phyloP scores from a whole-genome alignment of 2,113 vertebrate genomes.

The Pelodiscus sinensis region DNA sequence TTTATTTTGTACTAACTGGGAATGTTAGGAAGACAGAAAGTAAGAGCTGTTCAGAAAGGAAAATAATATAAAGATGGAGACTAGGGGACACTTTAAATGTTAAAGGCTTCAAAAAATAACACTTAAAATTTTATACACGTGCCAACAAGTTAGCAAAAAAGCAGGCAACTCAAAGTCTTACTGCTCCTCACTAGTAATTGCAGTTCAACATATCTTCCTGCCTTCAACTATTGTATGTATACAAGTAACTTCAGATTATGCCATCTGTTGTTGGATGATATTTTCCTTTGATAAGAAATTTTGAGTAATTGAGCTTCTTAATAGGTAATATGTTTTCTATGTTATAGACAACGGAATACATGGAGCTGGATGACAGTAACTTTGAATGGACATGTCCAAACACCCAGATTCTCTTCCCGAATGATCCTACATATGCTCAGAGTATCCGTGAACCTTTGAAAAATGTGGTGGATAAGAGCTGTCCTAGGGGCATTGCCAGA shows the following conservation, averaged over 20 bases:
- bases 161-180: not conserved
- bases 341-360: conserved; percentile 81
- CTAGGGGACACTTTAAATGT: not conserved
- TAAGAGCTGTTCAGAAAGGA: not conserved
- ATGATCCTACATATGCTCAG: conserved; percentile 91
- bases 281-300: not conserved
- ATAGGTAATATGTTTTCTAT: not conserved
- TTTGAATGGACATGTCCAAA: conserved; percentile 99
- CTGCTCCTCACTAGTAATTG: not conserved
- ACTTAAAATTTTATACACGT: not conserved
- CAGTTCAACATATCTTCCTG: not conserved
- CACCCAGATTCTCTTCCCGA: conserved; percentile 96
- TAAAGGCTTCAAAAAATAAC: not conserved
- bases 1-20: not conserved
- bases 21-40: not conserved
- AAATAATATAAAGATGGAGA: not conserved
- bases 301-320: not conserved
- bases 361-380: conserved; percentile 95
- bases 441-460: conserved; percentile 96
- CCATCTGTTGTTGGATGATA: not conserved
- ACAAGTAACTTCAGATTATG: not conserved
- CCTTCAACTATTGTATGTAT: not conserved
- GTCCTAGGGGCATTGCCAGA: conserved; percentile 86
- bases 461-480: conserved; percentile 96
- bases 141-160: not conserved